Conservation (phyloP, 2,888 invertebrate genomes). For the Itoplectis maculator region DNA sequence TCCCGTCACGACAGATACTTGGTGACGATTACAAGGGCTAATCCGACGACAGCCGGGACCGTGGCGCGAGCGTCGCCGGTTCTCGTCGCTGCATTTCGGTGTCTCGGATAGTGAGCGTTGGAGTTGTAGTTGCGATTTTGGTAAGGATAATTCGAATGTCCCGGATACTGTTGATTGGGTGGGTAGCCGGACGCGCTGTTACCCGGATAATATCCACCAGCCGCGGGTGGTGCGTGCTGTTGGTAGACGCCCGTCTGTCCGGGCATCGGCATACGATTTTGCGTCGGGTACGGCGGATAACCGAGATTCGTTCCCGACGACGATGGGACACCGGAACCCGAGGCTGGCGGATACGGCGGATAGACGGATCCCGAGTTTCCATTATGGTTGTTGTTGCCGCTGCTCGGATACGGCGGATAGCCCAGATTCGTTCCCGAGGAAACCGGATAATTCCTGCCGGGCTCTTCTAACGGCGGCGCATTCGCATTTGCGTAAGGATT, state of each 20-base stretch:
- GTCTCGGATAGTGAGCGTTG: constrained; percentile 72
- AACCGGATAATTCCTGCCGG: constrained; percentile 70
- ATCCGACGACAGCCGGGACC: constrained; percentile 61
- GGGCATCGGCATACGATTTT: constrained; percentile 78
- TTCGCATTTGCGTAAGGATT: constrained; percentile 82
- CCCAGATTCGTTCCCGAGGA: constrained; percentile 76
- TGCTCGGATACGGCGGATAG: constrained; percentile 78
- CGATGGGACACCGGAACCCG: constrained; percentile 54
- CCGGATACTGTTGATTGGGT: constrained; percentile 70
- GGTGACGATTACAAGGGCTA: constrained; percentile 56
- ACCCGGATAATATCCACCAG: constrained; percentile 68
- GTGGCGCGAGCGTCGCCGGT: constrained; percentile 56
- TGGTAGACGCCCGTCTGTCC: constrained; percentile 71
- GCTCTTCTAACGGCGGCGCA: constrained; percentile 76
- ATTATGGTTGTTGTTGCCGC: constrained; percentile 67
- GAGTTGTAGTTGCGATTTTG: constrained; percentile 71
- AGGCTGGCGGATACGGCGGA: constrained; percentile 72
- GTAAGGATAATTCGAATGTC: constrained; percentile 74
- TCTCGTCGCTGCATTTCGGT: constrained; percentile 49
- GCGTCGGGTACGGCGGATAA: constrained; percentile 80
- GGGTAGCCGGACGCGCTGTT: constrained; percentile 68
- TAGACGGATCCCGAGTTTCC: constrained; percentile 72
- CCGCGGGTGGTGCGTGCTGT: constrained; percentile 59
- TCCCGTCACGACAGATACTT: constrained; percentile 67
- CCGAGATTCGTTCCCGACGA: constrained; percentile 72